phyloP scores from a whole-genome alignment of 2,888 invertebrate species.

The Mesopsocus fuscifrons region DNA sequence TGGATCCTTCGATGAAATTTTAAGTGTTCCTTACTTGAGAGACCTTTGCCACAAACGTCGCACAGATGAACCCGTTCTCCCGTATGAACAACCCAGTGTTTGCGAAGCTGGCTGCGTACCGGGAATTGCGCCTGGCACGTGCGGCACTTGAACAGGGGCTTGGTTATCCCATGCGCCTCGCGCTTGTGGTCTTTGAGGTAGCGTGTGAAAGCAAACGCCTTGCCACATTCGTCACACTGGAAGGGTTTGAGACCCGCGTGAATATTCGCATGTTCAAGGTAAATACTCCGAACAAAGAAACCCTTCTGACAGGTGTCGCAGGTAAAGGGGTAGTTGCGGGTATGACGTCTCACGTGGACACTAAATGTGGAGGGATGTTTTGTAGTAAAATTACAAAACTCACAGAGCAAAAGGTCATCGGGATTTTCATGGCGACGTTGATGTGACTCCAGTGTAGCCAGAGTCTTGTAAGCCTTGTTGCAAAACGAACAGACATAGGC shows the following conservation, averaged over 20 bases:
- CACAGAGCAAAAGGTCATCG: constrained; percentile 15
- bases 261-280: constrained; percentile 36
- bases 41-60: constrained; percentile 36
- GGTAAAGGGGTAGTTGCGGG: constrained; percentile 28
- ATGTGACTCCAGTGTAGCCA: constrained; percentile 14
- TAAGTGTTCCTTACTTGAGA: constrained; percentile 32
- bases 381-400: constrained; percentile 26
- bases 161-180: constrained; percentile 10
- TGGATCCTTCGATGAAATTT: constrained; percentile 33
- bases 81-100: constrained; percentile 28
- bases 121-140: constrained; percentile 28
- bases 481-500: constrained; percentile 17
- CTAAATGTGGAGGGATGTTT: constrained; percentile 25
- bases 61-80: constrained; percentile 32
- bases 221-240: constrained; percentile 23
- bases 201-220: constrained; percentile 24
- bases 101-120: constrained; percentile 22
- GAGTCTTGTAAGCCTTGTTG: constrained; percentile 16
- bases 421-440: constrained; percentile 13
- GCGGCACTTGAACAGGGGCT: constrained; percentile 23
- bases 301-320: constrained; percentile 24
- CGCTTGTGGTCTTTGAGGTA: constrained; percentile 23
- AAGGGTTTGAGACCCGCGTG: constrained; percentile 19
- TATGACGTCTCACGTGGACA: constrained; percentile 36
- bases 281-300: constrained; percentile 23